These are phyloP conservation scores for Mylabris sibirica DNA, from an alignment of 2,888 invertebrate genomes.

Conservation along the genomic window DNA sequence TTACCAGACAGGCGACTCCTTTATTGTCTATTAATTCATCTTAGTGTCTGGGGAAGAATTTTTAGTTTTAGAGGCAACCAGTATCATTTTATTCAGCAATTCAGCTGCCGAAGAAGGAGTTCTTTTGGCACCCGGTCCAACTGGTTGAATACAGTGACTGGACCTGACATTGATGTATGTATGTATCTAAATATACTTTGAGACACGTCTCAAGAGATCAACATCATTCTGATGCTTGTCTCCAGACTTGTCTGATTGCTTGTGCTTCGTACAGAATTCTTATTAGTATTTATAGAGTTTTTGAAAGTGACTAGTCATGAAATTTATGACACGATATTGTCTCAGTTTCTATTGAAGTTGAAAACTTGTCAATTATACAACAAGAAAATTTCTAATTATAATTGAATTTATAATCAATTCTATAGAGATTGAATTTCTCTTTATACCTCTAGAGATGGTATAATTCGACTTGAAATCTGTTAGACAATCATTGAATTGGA, in stretches of 20 bases:
- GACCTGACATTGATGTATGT: not conserved
- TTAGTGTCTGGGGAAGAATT: too few species aligned
- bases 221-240: not conserved
- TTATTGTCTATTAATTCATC: too few species aligned
- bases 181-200: not conserved
- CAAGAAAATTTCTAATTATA: slow-evolving; percentile 23
- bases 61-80: too few species aligned
- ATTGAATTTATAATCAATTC: slow-evolving; percentile 30
- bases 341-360: not conserved
- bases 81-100: too few species aligned
- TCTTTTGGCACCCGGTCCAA: not conserved
- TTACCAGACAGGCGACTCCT: slow-evolving; percentile 22
- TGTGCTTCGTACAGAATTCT: not conserved
- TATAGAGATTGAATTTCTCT: slow-evolving; percentile 17
- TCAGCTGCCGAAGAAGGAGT: too few species aligned
- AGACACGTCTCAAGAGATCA: not conserved
- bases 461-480: slow-evolving; percentile 30
- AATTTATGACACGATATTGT: not conserved
- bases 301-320: not conserved
- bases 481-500: slow-evolving; percentile 23
- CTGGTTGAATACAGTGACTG: not conserved
- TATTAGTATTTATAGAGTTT: not conserved
- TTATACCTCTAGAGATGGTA: slow-evolving; percentile 2
- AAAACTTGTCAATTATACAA: not conserved
- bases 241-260: not conserved